Conservation (phyloP, 2,797 vertebrate species). For the Chelidonichthys spinosus region DNA sequence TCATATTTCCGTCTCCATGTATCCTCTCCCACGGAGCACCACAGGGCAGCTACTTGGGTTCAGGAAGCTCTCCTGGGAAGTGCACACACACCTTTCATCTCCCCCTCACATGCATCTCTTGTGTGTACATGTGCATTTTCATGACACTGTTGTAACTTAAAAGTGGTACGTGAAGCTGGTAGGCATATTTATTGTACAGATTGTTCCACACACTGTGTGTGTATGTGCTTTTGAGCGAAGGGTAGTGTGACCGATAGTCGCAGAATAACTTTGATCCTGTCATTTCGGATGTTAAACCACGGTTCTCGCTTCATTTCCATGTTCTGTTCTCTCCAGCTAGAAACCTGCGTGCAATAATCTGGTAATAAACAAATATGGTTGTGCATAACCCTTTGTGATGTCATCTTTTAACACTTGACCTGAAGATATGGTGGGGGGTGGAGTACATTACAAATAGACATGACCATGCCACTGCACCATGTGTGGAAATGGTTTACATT, state of each 20-base stretch:
- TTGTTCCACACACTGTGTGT: conserved; percentile 69
- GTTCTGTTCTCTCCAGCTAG: conserved; percentile 50
- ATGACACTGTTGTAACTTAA: conserved; percentile 42
- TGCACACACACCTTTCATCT: conserved; percentile 6
- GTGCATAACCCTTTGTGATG: conserved; percentile 3
- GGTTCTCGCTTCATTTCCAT: conserved; percentile 26
- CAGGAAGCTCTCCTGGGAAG: too few species aligned
- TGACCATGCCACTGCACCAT: too few species aligned
- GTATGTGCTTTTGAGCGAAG: conserved; percentile 39
- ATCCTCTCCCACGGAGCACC: too few species aligned
- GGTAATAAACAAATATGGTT: conserved; percentile 57
- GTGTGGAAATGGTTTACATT: too few species aligned
- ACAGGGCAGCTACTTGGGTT: too few species aligned
- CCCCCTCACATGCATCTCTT: conserved; percentile 24
- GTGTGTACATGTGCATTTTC: conserved; percentile 38
- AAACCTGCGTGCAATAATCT: conserved; percentile 62
- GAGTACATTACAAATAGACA: not conserved
- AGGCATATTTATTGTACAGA: conserved; percentile 62
- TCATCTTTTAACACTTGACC: not conserved
- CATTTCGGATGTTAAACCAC: conserved; percentile 40
- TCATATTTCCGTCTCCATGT: too few species aligned
- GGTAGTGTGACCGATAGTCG: conserved; percentile 26
- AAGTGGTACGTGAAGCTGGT: conserved; percentile 39
- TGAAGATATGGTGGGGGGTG: not conserved
- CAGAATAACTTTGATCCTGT: conserved; percentile 28